Conservation (phyloP, 2,113 vertebrate species). For the Machaerirhynchus nigripectus region DNA sequence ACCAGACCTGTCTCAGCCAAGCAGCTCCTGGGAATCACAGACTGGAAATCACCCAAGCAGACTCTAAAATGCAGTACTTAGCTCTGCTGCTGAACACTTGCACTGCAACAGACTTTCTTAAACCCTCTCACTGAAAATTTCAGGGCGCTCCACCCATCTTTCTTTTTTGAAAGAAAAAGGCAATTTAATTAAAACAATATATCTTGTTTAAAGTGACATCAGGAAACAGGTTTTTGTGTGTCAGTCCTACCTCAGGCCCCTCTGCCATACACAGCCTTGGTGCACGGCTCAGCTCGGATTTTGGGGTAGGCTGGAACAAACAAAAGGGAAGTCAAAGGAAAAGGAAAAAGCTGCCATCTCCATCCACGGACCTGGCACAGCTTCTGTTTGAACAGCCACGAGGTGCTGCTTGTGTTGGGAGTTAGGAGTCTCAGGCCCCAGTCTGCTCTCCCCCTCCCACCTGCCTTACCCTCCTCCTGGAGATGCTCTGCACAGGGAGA, state of each 20-base stretch:
- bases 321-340: neutral
- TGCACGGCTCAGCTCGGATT: neutral
- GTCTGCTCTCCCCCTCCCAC: neutral
- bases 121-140: neutral
- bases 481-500: too few species aligned
- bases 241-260: neutral
- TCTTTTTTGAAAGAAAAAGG: neutral
- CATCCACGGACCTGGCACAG: neutral
- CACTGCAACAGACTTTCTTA: neutral
- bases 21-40: neutral
- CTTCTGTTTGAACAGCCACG: constrained; percentile 34
- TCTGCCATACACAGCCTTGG: neutral
- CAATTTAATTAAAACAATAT: neutral
- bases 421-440: neutral
- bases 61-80: neutral
- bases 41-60: neutral
- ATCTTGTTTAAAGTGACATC: neutral
- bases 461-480: neutral
- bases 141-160: neutral
- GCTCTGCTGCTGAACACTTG: neutral
- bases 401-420: neutral
- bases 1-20: neutral
- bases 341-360: neutral
- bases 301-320: neutral
- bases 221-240: neutral